Conservation (phyloP, 2,113 vertebrate genomes). For the Nipponia nippon region DNA sequence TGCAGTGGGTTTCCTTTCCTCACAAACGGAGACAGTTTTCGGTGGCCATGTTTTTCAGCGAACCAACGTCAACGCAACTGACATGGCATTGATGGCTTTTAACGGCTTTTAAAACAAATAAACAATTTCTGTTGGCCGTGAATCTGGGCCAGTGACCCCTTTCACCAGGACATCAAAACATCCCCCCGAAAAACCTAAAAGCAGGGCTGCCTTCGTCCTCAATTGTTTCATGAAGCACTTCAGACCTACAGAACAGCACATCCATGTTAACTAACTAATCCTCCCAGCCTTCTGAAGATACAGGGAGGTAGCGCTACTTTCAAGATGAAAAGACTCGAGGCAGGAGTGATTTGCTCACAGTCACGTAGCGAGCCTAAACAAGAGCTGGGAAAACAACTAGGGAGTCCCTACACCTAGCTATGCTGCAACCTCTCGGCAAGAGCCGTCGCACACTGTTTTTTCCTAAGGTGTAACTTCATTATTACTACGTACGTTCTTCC, state of each 20-base stretch:
- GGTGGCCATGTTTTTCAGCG: background rate
- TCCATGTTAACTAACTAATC: background rate
- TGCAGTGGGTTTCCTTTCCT: background rate
- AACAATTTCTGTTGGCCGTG: background rate
- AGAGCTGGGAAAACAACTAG: background rate
- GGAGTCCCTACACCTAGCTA: background rate
- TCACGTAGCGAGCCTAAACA: accelerated
- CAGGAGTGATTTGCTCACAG: background rate
- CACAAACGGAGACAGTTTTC: background rate
- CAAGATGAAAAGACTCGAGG: background rate
- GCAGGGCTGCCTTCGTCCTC: background rate
- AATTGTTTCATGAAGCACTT: background rate
- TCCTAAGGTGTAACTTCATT: background rate
- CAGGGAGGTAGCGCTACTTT: background rate
- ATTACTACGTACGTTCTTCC: background rate
- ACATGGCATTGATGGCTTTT: background rate
- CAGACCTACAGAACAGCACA: background rate
- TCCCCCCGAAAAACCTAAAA: background rate
- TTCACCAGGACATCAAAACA: background rate
- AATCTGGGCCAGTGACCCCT: background rate
- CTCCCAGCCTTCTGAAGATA: background rate
- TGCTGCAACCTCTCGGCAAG: background rate
- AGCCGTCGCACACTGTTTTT: background rate
- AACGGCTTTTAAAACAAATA: background rate
- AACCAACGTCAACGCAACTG: background rate